These are phyloP conservation scores for Cebus imitator DNA, from an alignment of 2,113 vertebrate species.

Conservation along the genomic window DNA sequence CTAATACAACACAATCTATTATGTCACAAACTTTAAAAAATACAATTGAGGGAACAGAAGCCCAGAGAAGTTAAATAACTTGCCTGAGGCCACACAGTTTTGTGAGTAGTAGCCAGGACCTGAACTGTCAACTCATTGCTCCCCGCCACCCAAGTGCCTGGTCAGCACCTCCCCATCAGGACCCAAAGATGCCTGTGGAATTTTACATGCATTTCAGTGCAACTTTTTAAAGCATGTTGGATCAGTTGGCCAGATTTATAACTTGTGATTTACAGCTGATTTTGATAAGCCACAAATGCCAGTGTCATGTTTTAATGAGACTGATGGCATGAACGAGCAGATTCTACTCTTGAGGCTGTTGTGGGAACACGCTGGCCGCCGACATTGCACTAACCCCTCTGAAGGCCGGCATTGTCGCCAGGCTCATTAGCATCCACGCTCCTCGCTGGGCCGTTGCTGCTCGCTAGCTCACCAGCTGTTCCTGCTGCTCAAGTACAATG, in stretches of 20 bases:
- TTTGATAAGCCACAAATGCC: conserved; percentile 53
- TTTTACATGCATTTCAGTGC: neutral
- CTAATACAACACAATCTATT: neutral
- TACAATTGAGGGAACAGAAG: neutral
- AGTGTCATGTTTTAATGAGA: conserved; percentile 59
- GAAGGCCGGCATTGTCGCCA: conserved; percentile 75
- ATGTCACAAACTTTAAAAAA: neutral
- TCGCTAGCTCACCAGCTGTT: conserved; percentile 98
- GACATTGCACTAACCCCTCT: conserved; percentile 57
- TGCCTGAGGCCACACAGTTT: neutral
- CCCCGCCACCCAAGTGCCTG: neutral
- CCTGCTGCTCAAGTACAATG: conserved; percentile 94
- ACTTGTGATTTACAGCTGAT: conserved; percentile 38
- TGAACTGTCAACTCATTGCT: neutral
- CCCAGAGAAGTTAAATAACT: conserved; percentile 26
- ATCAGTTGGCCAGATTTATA: neutral
- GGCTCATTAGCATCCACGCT: conserved; percentile 94
- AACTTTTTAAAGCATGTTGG: neutral
- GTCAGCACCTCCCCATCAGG: neutral
- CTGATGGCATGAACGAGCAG: conserved; percentile 66
- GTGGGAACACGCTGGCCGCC: conserved; percentile 49
- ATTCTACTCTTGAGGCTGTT: conserved; percentile 38
- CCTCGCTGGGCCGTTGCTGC: conserved; percentile 83
- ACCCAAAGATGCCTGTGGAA: neutral
- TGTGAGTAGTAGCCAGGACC: neutral